Conservation (phyloP, 2,113 vertebrate species). For the Azemiops feae region DNA sequence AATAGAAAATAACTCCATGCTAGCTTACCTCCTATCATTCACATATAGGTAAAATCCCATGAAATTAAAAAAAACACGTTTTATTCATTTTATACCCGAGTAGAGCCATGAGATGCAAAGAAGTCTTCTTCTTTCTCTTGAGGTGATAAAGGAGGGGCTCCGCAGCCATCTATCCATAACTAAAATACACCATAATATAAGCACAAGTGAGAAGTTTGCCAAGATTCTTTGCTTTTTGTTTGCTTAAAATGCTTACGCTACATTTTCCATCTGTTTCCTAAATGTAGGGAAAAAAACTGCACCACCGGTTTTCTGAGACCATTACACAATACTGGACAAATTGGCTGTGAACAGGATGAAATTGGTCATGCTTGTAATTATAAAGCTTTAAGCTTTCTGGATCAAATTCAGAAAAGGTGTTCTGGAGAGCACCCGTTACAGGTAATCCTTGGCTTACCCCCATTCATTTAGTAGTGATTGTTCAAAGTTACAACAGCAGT, state of each 20-base stretch:
- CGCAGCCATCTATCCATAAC: slow-evolving; percentile 88
- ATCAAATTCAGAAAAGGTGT: neutral
- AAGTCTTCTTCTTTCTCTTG: slow-evolving; percentile 88
- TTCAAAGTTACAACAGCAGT: neutral
- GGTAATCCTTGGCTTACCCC: neutral
- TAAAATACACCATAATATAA: slow-evolving; percentile 49
- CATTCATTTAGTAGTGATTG: neutral
- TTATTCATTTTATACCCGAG: slow-evolving; percentile 57
- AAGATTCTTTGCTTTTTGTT: neutral
- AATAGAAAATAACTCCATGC: neutral
- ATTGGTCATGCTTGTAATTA: neutral
- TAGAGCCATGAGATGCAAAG: slow-evolving; percentile 79
- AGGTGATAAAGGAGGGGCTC: slow-evolving; percentile 70
- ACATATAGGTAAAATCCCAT: neutral
- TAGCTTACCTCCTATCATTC: neutral
- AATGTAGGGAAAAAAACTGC: neutral
- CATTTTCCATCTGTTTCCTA: neutral
- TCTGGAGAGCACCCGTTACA: neutral
- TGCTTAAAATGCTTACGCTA: neutral
- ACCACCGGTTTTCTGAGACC: neutral
- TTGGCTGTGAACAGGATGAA: neutral
- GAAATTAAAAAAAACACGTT: neutral
- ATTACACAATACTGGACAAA: neutral
- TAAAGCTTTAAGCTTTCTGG: neutral
- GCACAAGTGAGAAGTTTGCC: neutral